Conservation (phyloP, 2,113 vertebrate species). For the Conger conger region DNA sequence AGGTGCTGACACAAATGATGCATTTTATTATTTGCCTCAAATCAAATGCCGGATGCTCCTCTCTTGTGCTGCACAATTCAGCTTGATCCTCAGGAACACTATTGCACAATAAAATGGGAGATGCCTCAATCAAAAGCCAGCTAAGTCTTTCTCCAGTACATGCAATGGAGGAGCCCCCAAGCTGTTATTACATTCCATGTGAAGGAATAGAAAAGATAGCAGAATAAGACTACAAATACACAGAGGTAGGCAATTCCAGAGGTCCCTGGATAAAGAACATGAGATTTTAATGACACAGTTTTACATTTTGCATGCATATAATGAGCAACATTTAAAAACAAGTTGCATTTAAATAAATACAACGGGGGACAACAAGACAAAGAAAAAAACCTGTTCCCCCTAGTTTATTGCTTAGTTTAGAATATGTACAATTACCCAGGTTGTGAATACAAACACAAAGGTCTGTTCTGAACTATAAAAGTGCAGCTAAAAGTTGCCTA, state of each 20-base stretch:
- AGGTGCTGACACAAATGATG: conserved; percentile 76
- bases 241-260: conserved; percentile 30
- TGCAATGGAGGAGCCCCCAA: conserved; percentile 49
- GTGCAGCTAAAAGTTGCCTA: conserved; percentile 3
- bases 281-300: conserved; percentile 38
- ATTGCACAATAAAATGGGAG: conserved; percentile 61
- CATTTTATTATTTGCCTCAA: conserved; percentile 73
- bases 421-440: neutral
- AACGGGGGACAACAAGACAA: conserved; percentile 48
- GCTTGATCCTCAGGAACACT: conserved; percentile 58
- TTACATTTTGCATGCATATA: neutral
- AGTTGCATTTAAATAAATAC: neutral
- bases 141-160: conserved; percentile 59
- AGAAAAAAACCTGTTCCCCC: neutral
- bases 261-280: conserved; percentile 49
- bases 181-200: conserved; percentile 52
- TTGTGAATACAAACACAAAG: conserved; percentile 20
- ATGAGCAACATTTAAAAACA: neutral
- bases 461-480: neutral
- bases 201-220: conserved; percentile 6
- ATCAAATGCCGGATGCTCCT: conserved; percentile 66
- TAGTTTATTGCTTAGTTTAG: neutral
- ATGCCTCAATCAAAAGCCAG: conserved; percentile 64
- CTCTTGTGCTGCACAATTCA: conserved; percentile 55
- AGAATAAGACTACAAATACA: conserved; percentile 28